Percentiles rank a stretch among this genome's conserved stretches.
phyloP scores from a whole-genome alignment of 2,888 invertebrate genomes.

The Calameuta idolon region DNA sequence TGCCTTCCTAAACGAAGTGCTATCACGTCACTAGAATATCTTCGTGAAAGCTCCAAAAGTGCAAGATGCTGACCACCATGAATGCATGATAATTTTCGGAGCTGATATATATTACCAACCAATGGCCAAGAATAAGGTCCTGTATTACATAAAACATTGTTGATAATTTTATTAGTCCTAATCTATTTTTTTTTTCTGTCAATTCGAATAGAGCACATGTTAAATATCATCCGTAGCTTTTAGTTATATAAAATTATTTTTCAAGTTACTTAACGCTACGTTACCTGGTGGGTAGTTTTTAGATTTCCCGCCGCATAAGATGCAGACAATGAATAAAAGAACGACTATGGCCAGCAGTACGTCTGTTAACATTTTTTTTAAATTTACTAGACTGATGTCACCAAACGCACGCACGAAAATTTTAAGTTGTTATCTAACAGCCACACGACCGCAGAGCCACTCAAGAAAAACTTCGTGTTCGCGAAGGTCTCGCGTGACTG shows the following conservation, averaged over 20 bases:
- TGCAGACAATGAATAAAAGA: neutral
- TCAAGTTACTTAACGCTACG: neutral
- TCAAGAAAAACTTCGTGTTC: neutral
- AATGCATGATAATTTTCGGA: constrained; percentile 40
- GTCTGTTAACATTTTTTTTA: neutral
- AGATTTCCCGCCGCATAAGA: neutral
- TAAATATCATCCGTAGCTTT: neutral
- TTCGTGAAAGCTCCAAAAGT: constrained; percentile 46
- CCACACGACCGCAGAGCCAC: neutral
- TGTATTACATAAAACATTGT: constrained; percentile 16
- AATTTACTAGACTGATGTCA: neutral
- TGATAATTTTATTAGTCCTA: neutral
- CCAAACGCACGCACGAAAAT: neutral
- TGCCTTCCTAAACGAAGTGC: constrained; percentile 43
- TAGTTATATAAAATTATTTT: neutral
- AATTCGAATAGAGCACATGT: neutral
- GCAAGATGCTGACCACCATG: constrained; percentile 53
- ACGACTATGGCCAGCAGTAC: constrained; percentile 7
- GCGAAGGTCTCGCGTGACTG: neutral
- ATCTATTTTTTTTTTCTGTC: neutral
- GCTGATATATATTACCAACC: constrained; percentile 45
- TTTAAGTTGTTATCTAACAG: neutral
- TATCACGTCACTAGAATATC: constrained; percentile 50
- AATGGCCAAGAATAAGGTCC: constrained; percentile 61
- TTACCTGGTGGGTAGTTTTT: constrained; percentile 20